A percentile compares a stretch with the other conserved stretches of the same genome.
These are phyloP conservation scores for Platysternon megacephalum DNA, from an alignment of 2,113 vertebrate genomes.

Conservation along the genomic window DNA sequence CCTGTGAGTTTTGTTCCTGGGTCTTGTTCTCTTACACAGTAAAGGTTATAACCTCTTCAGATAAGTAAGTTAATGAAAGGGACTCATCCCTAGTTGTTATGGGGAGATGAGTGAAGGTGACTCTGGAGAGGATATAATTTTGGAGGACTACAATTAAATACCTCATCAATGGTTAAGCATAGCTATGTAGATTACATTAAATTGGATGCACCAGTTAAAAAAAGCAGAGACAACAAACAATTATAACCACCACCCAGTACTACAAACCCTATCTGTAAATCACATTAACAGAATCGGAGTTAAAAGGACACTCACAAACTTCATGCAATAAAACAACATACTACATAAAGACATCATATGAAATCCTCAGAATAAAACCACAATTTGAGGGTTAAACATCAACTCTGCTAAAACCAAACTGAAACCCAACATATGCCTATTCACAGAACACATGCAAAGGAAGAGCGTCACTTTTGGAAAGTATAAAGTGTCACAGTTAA, in stretches of 20 bases:
- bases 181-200: neutral
- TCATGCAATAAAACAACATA: neutral
- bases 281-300: neutral
- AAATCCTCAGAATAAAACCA: neutral
- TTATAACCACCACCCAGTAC: neutral
- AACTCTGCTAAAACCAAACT: neutral
- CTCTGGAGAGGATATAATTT: neutral
- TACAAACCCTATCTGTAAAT: neutral
- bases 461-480: neutral
- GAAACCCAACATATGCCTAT: neutral
- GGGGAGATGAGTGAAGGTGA: neutral
- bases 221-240: neutral
- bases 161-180: neutral
- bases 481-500: neutral
- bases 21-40: neutral
- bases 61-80: neutral
- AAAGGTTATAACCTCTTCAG: neutral
- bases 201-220: neutral
- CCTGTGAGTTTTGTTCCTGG: accelerated
- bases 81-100: neutral
- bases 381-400: neutral
- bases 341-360: neutral
- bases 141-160: neutral
- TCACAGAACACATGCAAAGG: neutral
- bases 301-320: neutral